These are phyloP conservation scores for Gambusia holbrooki DNA, from an alignment of 2,113 vertebrate species.

Conservation along the genomic window DNA sequence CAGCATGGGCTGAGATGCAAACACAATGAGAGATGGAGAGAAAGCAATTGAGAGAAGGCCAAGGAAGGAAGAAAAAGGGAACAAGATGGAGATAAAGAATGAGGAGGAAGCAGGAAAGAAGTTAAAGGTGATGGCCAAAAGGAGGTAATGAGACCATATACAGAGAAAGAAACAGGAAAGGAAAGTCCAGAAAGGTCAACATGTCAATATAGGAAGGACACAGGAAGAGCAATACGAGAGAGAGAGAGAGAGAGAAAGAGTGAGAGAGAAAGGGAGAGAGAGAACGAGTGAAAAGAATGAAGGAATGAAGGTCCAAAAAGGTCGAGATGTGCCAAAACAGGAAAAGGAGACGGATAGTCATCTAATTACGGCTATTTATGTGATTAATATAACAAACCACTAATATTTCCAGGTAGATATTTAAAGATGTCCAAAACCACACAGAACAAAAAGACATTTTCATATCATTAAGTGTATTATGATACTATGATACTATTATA, in stretches of 20 bases:
- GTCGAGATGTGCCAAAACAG: slow-evolving; percentile 58
- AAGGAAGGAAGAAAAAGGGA: neutral
- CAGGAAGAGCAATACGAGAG: neutral
- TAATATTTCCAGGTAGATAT: neutral
- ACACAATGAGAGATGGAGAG: slow-evolving; percentile 70
- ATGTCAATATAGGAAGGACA: slow-evolving; percentile 48
- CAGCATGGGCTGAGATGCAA: neutral
- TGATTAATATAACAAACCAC: slow-evolving; percentile 8
- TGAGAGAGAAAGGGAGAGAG: too few relatives aligned
- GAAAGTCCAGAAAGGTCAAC: slow-evolving; percentile 41
- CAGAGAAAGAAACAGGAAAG: neutral
- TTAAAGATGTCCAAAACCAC: neutral
- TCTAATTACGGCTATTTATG: neutral
- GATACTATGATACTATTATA: too few relatives aligned
- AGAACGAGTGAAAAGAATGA: neutral
- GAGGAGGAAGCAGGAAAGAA: neutral
- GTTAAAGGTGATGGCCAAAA: neutral
- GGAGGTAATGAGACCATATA: neutral
- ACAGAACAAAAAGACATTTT: neutral
- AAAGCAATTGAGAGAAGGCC: slow-evolving; percentile 51
- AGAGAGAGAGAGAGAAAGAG: neutral
- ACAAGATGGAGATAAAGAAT: neutral
- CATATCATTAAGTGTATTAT: too few relatives aligned
- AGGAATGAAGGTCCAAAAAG: slow-evolving; percentile 45
- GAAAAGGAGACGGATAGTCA: neutral